A percentile compares a stretch with the other conserved stretches of the same genome.
Conservation (phyloP, 1,140 invertebrate genomes). For the Drosophila tristis region DNA sequence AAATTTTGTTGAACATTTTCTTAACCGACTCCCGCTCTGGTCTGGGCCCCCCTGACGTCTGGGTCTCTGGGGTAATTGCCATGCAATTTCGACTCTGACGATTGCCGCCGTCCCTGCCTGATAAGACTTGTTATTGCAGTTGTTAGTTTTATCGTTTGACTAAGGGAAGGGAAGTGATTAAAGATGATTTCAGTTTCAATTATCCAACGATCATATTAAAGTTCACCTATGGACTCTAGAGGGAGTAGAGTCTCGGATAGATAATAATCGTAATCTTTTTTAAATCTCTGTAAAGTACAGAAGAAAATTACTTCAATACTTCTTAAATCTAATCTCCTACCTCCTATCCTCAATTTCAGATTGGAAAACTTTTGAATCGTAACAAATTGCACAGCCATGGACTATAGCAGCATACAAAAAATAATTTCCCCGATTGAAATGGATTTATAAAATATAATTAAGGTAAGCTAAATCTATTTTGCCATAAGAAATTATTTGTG, state of each 20-base stretch:
- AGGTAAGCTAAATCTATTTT: slow-evolving; percentile 14
- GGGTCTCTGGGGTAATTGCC: slow-evolving; percentile 57
- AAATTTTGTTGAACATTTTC: slow-evolving; percentile 51
- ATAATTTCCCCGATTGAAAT: slow-evolving; percentile 14
- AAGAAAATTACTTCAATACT: neutral
- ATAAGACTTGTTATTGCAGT: slow-evolving; percentile 35
- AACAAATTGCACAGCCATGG: slow-evolving; percentile 10
- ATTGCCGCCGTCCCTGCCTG: slow-evolving; percentile 20
- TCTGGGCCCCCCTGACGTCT: neutral
- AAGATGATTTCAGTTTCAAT: neutral
- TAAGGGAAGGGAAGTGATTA: slow-evolving; percentile 40
- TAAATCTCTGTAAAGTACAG: too few species aligned
- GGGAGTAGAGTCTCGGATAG: too few species aligned
- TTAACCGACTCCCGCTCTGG: slow-evolving; percentile 15
- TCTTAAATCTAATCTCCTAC: neutral
- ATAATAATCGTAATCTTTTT: too few species aligned
- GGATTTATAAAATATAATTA: slow-evolving; percentile 19
- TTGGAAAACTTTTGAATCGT: neutral
- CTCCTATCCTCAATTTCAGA: neutral
- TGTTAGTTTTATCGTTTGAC: slow-evolving; percentile 43
- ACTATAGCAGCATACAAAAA: slow-evolving; percentile 26
- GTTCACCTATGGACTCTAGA: neutral
- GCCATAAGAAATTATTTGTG: neutral
- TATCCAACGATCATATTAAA: neutral
- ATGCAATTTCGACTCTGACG: slow-evolving; percentile 43